Evolutionary conservation across 1,140 invertebrate species (phyloP), one percentile per base, ranked within the genome.

Genomic region (Nasonia vitripennis): DNA sequence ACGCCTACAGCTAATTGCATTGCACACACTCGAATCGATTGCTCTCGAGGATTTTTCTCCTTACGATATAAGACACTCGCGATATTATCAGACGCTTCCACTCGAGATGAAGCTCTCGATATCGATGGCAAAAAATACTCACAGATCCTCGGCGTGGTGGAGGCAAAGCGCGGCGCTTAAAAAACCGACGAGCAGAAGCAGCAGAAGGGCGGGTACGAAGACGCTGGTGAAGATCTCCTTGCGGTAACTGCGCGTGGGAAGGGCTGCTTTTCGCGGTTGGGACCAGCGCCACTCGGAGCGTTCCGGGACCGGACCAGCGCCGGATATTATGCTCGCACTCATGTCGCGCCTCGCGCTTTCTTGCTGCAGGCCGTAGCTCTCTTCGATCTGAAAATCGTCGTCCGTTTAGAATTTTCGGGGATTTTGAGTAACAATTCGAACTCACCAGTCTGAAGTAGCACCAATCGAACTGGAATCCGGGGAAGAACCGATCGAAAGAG

Each of bases 381-480:
- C 89, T 71, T 91, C 88, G 11, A 91, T 91, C 91, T 92, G 73
- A 17, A 27, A 74, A 37, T 74, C 27, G 0, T 73, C 23, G 12
- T 37, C 5, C 2, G 5, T 27, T 34, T 73, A 7, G 23, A 37
- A 73, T 73, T 73, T 73, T 74, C 34, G 34, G 3, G 34, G 34
- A 74, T 74, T 12, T 27, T 79, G 20, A 27, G 27, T 27, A 27
- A 27, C 27, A 48, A 14, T 68, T 41, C 73, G 5, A 62, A 78
- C 82, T 45, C 91, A 97, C 96, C 93, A 98, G 93, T 92, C 95
- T 94, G 90, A 98, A 98, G 78, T 96, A 96, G 89, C 98, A 98
- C 98, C 98, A 98, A 91, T 98, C 98, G 23, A 98, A 91, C 51
- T 95, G 94, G 88, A 98, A 96, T 14, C 95, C 95, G 87, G 97